phyloP scores from a whole-genome alignment of 37 sponge, comb jelly and placozoan species.

The Beroe forskalii region DNA sequence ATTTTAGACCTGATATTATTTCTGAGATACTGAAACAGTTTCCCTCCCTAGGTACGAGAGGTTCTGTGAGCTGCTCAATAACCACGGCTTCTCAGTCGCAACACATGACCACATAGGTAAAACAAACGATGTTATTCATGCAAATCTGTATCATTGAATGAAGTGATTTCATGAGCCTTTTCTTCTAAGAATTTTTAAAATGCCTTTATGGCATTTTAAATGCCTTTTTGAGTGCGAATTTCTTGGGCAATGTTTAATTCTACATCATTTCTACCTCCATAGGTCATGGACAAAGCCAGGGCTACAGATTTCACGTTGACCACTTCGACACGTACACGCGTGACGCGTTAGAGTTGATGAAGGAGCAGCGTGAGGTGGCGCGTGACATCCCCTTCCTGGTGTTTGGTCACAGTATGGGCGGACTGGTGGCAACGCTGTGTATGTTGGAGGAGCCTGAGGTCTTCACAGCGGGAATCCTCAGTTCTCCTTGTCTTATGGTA shows the following conservation, averaged over 20 bases:
- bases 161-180: no score
- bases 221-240: neutral
- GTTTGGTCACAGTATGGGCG: conserved; percentile 64
- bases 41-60: conserved; percentile 2
- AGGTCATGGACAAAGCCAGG: conserved; percentile 50
- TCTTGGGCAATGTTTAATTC: neutral
- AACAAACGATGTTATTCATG: neutral
- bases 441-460: conserved; percentile 31
- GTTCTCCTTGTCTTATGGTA: conserved; percentile 51
- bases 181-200: no score
- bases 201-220: no score
- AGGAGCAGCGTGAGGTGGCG: conserved; percentile 9
- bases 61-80: conserved; percentile 17
- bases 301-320: conserved; percentile 23
- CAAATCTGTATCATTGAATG: no score
- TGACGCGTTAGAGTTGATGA: conserved; percentile 52
- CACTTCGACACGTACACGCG: conserved; percentile 34
- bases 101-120: conserved; percentile 59
- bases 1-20: neutral
- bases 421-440: neutral
- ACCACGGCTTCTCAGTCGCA: neutral
- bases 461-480: conserved; percentile 47
- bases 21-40: no score
- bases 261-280: neutral
- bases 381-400: neutral